Base-by-base conservation (phyloP, 2,797 vertebrate genomes). In the Sebastes wilsoni region DNA sequence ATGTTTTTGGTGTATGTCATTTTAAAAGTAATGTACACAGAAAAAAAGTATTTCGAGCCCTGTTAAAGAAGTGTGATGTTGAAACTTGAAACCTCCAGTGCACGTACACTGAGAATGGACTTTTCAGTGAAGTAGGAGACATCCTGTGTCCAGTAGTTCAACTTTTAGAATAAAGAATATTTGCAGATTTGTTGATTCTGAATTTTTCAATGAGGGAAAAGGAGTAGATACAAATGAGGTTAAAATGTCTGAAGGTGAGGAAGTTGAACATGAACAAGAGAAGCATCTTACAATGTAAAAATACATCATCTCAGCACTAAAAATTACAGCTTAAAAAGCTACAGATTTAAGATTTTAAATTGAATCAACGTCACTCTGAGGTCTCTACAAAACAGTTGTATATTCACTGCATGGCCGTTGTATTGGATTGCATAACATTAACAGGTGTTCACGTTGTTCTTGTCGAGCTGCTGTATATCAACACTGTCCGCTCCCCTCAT, bases 401-500 rank as follows among this genome's bases (percentile, higher is more conserved):
- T 76, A 59, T 76, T 73, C 66, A 5, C 42, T 27, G 8, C 22
- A 0, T 34, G 25, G 36, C 36, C 8, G 38, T 25, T 68, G 34
- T 69, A 68, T 77, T 20, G 46, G 54, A 84, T 82, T 76, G 27
- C 69, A 30, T 64, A 7, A 4, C 61, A 82, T 75, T 74, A 88
- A 84, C 88, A 89, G 84, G 85, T 91, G 77, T 75, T 83, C 49
- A 38, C 54, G 14, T 52, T 68, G 80, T 81, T 69, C 77, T 83
- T 83, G 66, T 87, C 72, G 82, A 54, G 56, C 61, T 25, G 59
- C 54, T 46, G 49, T 54, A 56, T 23, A 80, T 90, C 87, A 79
- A 66, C 71, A 25, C 42, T 16, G 9, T 22, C 75, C 52, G 5
- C 73, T 62, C 11, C 79, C 67, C 65, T 83, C 67, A 87, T 87